A percentile compares a stretch with the other conserved stretches of the same genome.
phyloP scores from a whole-genome alignment of 2,797 vertebrate species.

The Enteromius unitaeniatus region DNA sequence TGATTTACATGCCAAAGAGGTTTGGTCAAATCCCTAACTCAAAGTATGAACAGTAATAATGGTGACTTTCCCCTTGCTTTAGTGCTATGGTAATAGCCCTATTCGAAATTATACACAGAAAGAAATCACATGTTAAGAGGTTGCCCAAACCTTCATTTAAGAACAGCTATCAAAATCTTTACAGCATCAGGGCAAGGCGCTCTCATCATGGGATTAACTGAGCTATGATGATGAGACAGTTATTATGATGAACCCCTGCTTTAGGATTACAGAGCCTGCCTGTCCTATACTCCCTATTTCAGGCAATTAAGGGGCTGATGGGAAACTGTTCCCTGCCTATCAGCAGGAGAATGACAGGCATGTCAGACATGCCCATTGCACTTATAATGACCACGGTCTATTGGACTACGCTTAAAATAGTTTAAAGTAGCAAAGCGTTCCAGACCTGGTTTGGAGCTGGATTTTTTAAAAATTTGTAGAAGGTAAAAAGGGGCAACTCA shows the following conservation, averaged over 20 bases:
- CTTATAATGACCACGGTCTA: constrained; percentile 72
- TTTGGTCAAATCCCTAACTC: not conserved
- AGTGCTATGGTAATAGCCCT: not conserved
- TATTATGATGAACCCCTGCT: constrained; percentile 60
- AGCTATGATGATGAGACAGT: constrained; percentile 65
- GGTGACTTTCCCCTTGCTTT: not conserved
- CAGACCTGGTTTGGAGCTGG: constrained; percentile 38
- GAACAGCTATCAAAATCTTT: not conserved
- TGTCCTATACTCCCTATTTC: constrained; percentile 48
- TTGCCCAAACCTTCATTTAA: constrained; percentile 9
- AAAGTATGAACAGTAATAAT: not conserved
- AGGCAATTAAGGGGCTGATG: constrained; percentile 22
- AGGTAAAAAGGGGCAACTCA: not conserved
- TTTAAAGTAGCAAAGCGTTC: constrained; percentile 68
- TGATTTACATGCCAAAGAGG: not conserved
- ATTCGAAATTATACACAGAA: not conserved
- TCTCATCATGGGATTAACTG: constrained; percentile 33
- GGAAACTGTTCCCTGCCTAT: constrained; percentile 57
- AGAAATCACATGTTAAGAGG: not conserved
- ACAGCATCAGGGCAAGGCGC: not conserved
- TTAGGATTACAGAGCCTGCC: constrained; percentile 58
- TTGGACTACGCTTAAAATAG: constrained; percentile 74
- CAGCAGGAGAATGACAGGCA: constrained; percentile 68
- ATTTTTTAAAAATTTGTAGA: not conserved
- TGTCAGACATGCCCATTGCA: constrained; percentile 68